Conservation (phyloP, 2,797 vertebrate genomes). For the Prunella strophiata region DNA sequence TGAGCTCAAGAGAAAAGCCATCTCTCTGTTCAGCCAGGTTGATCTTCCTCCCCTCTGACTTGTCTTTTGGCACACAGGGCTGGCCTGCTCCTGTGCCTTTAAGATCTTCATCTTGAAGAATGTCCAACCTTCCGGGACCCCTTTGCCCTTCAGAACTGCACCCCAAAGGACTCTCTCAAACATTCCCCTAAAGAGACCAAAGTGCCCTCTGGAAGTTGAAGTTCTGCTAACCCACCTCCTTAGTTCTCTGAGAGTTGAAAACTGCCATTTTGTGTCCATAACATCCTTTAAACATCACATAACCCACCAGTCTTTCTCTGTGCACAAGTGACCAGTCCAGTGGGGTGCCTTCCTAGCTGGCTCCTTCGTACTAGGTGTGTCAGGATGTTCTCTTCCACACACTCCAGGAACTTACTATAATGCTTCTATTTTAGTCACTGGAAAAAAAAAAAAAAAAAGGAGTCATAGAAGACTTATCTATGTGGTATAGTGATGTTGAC, state of each 20-base stretch:
- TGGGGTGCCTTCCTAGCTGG: neutral
- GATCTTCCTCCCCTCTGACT: neutral
- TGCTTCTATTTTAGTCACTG: neutral
- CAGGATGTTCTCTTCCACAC: neutral
- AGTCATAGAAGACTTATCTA: neutral
- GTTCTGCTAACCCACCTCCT: neutral
- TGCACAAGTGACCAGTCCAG: neutral
- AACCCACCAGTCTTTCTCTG: neutral
- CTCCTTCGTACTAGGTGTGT: neutral
- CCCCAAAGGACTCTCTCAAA: neutral
- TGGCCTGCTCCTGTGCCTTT: neutral
- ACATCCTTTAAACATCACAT: neutral
- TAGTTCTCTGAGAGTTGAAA: neutral
- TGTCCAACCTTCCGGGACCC: neutral
- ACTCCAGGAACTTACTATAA: neutral
- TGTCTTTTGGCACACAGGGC: rapidly evolving
- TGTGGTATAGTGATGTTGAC: neutral
- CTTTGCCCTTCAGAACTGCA: neutral
- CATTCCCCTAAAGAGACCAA: neutral
- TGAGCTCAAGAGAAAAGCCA: neutral
- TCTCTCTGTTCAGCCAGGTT: neutral
- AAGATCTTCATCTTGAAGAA: neutral
- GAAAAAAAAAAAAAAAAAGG: neutral
- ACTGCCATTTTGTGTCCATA: neutral
- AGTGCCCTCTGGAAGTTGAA: neutral